A percentile compares a stretch with the other conserved stretches of the same genome.
Evolutionary conservation across 2,113 vertebrate genomes (phyloP).

Genomic region (Lamprotornis superbus): DNA sequence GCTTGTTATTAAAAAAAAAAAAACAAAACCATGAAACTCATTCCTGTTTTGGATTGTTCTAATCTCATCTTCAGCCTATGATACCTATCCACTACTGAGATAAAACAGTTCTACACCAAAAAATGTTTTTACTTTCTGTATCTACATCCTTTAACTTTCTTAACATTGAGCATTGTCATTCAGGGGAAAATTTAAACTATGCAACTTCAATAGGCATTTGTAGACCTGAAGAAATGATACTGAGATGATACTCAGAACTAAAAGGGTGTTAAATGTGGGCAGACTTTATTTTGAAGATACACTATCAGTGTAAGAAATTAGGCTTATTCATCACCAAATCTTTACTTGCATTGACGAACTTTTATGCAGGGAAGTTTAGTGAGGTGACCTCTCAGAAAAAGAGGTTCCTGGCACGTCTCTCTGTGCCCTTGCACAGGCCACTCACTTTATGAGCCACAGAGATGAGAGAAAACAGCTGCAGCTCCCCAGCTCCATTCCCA

Average conservation of each 20-base stretch:
- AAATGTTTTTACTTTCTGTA: not conserved
- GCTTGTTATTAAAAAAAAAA: not conserved
- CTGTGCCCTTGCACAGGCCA: not conserved
- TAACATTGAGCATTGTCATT: not conserved
- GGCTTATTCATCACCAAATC: not conserved
- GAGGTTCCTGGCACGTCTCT: not conserved
- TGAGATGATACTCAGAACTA: not conserved
- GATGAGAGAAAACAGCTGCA: not conserved
- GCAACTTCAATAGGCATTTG: not conserved
- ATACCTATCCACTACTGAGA: not conserved
- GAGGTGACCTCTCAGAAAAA: not conserved
- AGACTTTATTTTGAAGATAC: not conserved
- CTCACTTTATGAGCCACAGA: not conserved
- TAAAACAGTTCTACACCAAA: not conserved
- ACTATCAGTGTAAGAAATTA: not conserved
- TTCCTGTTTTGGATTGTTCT: not conserved
- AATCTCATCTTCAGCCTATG: not conserved
- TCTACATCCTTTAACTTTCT: not conserved
- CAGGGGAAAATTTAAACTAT: not conserved
- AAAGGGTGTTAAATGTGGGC: not conserved
- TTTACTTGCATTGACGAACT: not conserved
- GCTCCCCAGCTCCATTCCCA: not conserved
- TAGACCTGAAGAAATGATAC: not conserved
- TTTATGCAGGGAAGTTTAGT: not conserved
- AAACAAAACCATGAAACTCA: not conserved